These are phyloP conservation scores for Batillaria attramentaria DNA, from an alignment of 1,140 invertebrate species.

Conservation along the genomic window DNA sequence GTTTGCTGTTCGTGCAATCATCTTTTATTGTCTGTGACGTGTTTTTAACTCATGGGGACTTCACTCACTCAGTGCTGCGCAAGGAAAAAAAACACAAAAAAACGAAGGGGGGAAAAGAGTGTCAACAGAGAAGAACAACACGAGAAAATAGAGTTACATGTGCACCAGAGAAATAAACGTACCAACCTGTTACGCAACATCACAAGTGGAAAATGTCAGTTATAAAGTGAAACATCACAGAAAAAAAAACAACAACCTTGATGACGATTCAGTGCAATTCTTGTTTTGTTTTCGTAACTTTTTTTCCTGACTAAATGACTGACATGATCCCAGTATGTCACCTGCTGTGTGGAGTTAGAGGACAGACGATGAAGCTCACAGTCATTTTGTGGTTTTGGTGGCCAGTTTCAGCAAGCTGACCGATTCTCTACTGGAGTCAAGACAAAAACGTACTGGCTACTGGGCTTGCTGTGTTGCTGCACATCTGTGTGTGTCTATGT, in stretches of 20 bases:
- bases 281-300: background rate
- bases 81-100: slow-evolving; percentile 1
- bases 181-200: no score
- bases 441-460: background rate
- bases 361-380: background rate
- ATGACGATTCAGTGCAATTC: slow-evolving; percentile 9
- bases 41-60: slow-evolving; percentile 9
- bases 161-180: no score
- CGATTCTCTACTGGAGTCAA: background rate
- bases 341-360: no score
- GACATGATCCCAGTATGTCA: background rate
- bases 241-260: no score
- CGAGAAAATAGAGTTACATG: background rate
- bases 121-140: background rate
- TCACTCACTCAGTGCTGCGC: background rate
- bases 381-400: background rate
- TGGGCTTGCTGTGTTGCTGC: background rate
- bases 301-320: slow-evolving; percentile 21
- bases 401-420: background rate
- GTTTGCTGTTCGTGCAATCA: slow-evolving; percentile 1
- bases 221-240: no score
- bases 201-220: no score
- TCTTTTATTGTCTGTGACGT: background rate
- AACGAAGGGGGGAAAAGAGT: background rate
- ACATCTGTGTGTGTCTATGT: background rate